Conservation (phyloP, 2,888 invertebrate genomes). For the Tanytarsus gracilentus region DNA sequence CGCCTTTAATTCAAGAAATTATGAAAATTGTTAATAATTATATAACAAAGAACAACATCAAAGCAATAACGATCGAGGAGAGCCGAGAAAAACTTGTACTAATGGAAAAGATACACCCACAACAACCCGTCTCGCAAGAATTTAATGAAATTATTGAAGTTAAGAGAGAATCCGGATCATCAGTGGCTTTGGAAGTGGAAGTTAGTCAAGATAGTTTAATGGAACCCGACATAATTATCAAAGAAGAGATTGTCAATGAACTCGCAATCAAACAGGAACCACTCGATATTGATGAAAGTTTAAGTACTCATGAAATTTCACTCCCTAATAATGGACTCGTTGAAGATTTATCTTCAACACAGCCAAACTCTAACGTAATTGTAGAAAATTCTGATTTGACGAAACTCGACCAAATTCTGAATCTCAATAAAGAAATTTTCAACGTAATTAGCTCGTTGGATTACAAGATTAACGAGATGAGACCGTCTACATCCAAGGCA, state of each 20-base stretch:
- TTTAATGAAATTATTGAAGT: background rate
- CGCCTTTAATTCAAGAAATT: background rate
- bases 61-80: background rate
- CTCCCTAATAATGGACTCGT: too few relatives aligned
- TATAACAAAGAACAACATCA: background rate
- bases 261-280: background rate
- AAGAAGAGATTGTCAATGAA: background rate
- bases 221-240: background rate
- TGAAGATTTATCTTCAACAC: too few relatives aligned
- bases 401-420: background rate
- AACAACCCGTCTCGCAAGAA: background rate
- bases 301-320: too few relatives aligned
- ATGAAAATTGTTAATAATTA: background rate
- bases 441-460: too few relatives aligned
- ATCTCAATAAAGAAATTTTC: slow-evolving; percentile 1
- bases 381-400: too few relatives aligned
- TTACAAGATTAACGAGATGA: too few relatives aligned
- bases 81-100: background rate
- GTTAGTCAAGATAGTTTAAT: too few relatives aligned
- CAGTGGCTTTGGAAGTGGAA: too few relatives aligned
- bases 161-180: background rate
- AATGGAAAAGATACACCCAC: background rate
- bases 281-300: background rate
- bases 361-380: too few relatives aligned
- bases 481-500: too few relatives aligned